These are phyloP conservation scores for Syngnathus scovelli DNA, from an alignment of 2,113 vertebrate species.

Conservation along the genomic window DNA sequence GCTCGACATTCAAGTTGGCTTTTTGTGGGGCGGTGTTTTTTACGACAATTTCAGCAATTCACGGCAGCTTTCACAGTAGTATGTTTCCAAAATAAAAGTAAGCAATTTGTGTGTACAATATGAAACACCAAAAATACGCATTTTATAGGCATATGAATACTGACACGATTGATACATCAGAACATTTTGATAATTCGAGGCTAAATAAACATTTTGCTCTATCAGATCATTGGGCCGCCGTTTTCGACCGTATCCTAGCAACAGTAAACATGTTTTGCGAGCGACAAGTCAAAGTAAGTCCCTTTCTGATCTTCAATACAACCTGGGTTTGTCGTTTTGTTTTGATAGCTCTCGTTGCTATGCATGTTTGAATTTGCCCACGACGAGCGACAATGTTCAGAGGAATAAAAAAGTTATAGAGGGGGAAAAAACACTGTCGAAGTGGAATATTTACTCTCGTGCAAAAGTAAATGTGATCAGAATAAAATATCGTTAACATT, in stretches of 20 bases:
- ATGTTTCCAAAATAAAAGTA: slow-evolving; percentile 6
- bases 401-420: neutral
- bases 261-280: neutral
- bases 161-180: neutral
- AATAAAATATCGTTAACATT: neutral
- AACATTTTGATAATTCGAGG: neutral
- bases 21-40: neutral
- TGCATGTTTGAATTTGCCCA: neutral
- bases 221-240: too few relatives aligned
- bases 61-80: neutral
- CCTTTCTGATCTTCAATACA: neutral
- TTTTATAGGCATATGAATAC: neutral
- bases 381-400: neutral
- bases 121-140: too few relatives aligned
- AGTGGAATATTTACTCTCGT: neutral
- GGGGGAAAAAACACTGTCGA: neutral
- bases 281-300: neutral
- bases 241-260: slow-evolving; percentile 2
- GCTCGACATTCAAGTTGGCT: neutral
- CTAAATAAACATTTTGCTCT: neutral
- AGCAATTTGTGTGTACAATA: neutral
- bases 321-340: neutral
- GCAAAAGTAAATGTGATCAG: neutral
- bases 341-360: neutral
- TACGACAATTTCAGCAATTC: slow-evolving; percentile 4